Conservation (phyloP, 2,888 invertebrate species). For the Galeopsomyia nigrocyanea region DNA sequence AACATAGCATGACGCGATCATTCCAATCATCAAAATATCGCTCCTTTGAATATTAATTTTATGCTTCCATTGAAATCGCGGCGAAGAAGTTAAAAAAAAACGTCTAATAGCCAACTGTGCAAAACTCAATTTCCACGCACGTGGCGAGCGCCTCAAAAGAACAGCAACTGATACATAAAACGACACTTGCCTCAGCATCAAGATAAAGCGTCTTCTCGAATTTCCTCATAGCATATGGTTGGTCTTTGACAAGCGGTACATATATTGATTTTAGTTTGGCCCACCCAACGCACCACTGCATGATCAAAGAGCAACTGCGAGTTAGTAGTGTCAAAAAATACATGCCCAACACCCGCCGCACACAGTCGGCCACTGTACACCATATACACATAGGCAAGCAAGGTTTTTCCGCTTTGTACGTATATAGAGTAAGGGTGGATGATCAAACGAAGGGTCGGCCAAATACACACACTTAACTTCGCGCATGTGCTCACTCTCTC, state of each 20-base stretch:
- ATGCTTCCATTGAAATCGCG: no score
- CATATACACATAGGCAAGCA: slow-evolving; percentile 24
- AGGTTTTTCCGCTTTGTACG: slow-evolving; percentile 44
- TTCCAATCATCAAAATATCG: no score
- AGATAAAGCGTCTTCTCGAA: slow-evolving; percentile 40
- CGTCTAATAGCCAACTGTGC: no score
- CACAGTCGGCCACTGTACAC: slow-evolving; percentile 40
- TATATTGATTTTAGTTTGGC: slow-evolving; percentile 39
- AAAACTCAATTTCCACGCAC: background rate
- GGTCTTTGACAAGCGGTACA: background rate
- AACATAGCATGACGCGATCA: no score
- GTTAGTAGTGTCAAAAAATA: slow-evolving; percentile 19
- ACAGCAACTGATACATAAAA: background rate
- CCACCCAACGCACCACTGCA: background rate
- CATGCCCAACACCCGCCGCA: slow-evolving; percentile 37
- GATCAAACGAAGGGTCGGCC: slow-evolving; percentile 49
- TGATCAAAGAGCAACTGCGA: background rate
- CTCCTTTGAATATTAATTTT: no score
- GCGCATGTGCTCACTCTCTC: background rate
- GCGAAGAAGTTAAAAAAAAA: no score
- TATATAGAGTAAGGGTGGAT: slow-evolving; percentile 34
- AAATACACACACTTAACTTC: slow-evolving; percentile 67
- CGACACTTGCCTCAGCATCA: background rate
- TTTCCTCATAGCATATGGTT: slow-evolving; percentile 44
- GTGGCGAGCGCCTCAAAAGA: background rate